Conservation (phyloP, 2,888 invertebrate genomes). For the Plagiodera versicolora region DNA sequence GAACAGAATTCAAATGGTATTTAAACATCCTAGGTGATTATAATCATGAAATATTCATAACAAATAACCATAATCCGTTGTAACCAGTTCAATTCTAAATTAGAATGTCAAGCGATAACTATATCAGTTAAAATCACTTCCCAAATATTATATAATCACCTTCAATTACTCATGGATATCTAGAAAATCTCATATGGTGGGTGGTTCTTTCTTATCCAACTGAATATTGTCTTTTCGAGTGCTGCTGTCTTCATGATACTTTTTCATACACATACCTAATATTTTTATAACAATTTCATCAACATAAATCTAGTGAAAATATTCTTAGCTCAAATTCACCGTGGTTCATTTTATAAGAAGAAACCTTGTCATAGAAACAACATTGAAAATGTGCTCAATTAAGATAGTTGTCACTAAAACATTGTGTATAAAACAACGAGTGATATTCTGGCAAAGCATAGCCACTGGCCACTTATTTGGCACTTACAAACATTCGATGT, state of each 20-base stretch:
- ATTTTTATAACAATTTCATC: conserved; percentile 17
- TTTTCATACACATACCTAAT: conserved; percentile 18
- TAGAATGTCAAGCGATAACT: too few relatives aligned
- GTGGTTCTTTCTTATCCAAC: conserved; percentile 24
- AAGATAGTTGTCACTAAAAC: conserved; percentile 8
- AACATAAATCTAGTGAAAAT: conserved; percentile 1
- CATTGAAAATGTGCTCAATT: conserved; percentile 9
- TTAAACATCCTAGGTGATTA: too few relatives aligned
- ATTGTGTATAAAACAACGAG: conserved; percentile 37
- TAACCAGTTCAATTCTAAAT: too few relatives aligned
- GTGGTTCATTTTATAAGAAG: conserved; percentile 11
- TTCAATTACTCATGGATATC: too few relatives aligned
- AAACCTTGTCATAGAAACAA: background rate
- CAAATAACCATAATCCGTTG: too few relatives aligned
- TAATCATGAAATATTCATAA: too few relatives aligned
- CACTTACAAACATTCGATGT: conserved; percentile 38
- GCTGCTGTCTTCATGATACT: conserved; percentile 32
- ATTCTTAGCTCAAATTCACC: conserved; percentile 12
- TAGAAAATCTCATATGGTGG: conserved; percentile 8
- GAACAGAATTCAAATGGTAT: background rate
- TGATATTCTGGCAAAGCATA: conserved; percentile 39
- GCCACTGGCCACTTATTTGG: conserved; percentile 49
- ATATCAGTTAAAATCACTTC: too few relatives aligned
- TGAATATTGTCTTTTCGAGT: conserved; percentile 27
- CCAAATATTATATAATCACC: too few relatives aligned